Evolutionary conservation across 2,888 invertebrate species (phyloP).

Genomic region (Heliconius erato): DNA sequence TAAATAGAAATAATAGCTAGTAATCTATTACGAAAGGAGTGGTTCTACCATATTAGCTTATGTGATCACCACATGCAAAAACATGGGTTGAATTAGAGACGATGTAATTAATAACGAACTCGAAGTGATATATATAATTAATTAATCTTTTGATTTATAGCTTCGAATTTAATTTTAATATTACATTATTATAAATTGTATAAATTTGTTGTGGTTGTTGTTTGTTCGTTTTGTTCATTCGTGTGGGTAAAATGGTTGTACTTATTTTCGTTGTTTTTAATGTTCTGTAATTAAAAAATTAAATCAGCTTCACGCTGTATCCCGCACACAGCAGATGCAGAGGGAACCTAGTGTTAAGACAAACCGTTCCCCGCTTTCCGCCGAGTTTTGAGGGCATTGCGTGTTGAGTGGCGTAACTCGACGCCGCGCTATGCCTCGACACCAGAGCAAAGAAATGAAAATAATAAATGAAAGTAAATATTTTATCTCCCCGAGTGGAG

Average conservation of each 20-base stretch:
- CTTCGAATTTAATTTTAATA: not conserved
- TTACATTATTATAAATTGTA: constrained; percentile 3
- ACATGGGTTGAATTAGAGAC: constrained; percentile 17
- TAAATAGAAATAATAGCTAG: not conserved
- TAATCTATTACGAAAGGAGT: constrained; percentile 18
- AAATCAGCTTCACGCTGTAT: no score
- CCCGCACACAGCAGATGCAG: no score
- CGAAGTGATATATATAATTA: constrained; percentile 23
- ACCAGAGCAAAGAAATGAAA: no score
- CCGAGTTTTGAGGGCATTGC: no score
- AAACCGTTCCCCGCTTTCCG: no score
- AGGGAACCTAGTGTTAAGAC: no score
- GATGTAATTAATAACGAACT: constrained; percentile 21
- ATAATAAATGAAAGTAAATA: no score
- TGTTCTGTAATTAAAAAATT: not conserved
- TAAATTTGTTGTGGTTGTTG: not conserved
- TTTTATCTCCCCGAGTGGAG: no score
- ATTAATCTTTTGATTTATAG: constrained; percentile 20
- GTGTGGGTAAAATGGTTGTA: not conserved
- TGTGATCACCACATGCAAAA: constrained; percentile 18
- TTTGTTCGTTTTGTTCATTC: no score
- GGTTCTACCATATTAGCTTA: not conserved
- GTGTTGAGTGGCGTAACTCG: no score
- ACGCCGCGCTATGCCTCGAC: no score
- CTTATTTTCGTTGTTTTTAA: not conserved